Conservation (phyloP, 2,888 invertebrate genomes). For the Caenorhabditis wallacei region DNA sequence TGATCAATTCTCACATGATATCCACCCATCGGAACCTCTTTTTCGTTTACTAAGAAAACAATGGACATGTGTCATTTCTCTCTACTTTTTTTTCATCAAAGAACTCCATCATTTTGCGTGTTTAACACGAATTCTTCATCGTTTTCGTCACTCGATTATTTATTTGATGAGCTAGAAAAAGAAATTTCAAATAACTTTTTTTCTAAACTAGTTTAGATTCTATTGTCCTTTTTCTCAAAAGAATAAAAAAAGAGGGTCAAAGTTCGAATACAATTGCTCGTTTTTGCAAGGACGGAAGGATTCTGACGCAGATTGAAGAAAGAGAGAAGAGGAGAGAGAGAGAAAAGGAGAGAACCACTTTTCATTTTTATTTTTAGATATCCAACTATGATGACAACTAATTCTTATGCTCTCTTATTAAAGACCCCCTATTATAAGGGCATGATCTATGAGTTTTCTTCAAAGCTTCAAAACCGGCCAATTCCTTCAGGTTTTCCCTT, state of each 20-base stretch:
- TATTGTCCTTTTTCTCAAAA: slow-evolving; percentile 13
- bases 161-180: too few relatives aligned
- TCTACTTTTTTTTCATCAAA: neutral
- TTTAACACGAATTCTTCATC: slow-evolving; percentile 13
- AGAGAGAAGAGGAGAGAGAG: neutral
- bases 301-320: slow-evolving; percentile 24
- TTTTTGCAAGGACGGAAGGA: slow-evolving; percentile 12
- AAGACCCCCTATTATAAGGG: neutral
- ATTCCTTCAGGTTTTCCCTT: neutral
- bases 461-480: neutral
- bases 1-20: slow-evolving; percentile 19
- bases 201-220: slow-evolving; percentile 16
- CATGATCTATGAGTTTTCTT: neutral
- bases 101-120: slow-evolving; percentile 11
- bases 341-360: slow-evolving; percentile 8
- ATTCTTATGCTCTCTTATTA: neutral
- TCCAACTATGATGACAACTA: neutral
- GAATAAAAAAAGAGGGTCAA: neutral
- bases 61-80: slow-evolving; percentile 4
- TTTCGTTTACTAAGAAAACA: neutral
- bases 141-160: neutral
- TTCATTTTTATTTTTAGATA: slow-evolving; percentile 7
- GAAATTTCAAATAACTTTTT: neutral
- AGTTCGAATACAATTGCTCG: slow-evolving; percentile 8
- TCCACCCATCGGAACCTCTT: neutral